Percentiles rank a stretch among this genome's conserved stretches.
These are phyloP conservation scores for Polypterus senegalus DNA, from an alignment of 2,113 vertebrate species.

Conservation along the genomic window DNA sequence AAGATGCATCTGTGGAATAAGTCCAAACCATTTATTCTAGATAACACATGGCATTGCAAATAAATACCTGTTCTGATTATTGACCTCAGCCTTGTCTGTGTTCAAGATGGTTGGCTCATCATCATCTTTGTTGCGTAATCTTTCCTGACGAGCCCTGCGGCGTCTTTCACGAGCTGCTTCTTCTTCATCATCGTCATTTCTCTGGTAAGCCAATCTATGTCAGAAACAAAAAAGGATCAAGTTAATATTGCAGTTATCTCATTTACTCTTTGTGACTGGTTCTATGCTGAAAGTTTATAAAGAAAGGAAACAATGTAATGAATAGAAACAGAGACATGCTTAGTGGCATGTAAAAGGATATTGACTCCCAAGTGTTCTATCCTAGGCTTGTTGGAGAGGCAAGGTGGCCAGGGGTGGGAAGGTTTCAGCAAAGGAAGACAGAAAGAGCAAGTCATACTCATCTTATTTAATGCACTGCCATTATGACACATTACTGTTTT, in stretches of 20 bases:
- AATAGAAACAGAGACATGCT: too few relatives aligned
- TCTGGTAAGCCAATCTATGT: constrained; percentile 59
- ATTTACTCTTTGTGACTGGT: not conserved
- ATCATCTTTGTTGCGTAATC: constrained; percentile 53
- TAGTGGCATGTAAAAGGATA: too few relatives aligned
- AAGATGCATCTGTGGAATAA: too few relatives aligned
- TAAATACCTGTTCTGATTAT: constrained; percentile 76
- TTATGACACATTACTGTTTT: too few relatives aligned
- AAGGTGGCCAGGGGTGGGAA: not conserved
- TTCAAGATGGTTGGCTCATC: constrained; percentile 56
- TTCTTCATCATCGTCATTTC: constrained; percentile 81
- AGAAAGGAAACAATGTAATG: too few relatives aligned
- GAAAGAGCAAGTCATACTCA: not conserved
- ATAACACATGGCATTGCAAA: too few relatives aligned
- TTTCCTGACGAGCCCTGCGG: constrained; percentile 81
- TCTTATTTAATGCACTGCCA: not conserved
- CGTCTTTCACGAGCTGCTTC: constrained; percentile 86
- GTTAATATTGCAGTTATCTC: not conserved
- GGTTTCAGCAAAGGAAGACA: not conserved
- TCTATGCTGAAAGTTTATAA: too few relatives aligned
- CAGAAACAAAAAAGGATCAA: constrained; percentile 9
- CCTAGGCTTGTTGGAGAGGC: too few relatives aligned
- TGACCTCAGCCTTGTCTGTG: constrained; percentile 51
- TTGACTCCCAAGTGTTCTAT: too few relatives aligned
- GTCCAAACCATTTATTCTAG: too few relatives aligned